Evolutionary conservation across 2,113 vertebrate genomes (phyloP), one percentile per base, ranked within the genome.

Genomic region (Paramisgurnus dabryanus): DNA sequence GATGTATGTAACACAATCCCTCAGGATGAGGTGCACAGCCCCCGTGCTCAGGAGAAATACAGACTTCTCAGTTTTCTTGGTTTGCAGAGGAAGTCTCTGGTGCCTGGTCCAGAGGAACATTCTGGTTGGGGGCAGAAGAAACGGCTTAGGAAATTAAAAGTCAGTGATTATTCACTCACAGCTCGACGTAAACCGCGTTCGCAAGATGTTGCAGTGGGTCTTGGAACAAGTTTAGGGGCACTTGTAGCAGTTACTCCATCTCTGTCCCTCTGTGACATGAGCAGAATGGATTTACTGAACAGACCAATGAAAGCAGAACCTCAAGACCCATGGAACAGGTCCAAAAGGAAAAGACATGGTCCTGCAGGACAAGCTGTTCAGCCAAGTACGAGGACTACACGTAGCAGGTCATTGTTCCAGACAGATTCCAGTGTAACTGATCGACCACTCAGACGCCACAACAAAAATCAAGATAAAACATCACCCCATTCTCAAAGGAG

Each of bases 81-180:
- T n/a, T 87, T 94, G 22, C 93, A 93, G 84, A 89, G 93, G 83
- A 94, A 93, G 0, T 92, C 92, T 41, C 88, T 93, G 18, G 84
- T 93, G 4, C 90, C 91, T 15, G 83, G 91, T 80, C 92, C 92
- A 8, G 93, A 94, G 60, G 93, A 93, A 78, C 85, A 92, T 57
- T 90, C 93, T 6, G 92, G 93, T 47, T 94, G 93, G 93, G 91
- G 91, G 58, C 93, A 94, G 76, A 94, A 94, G 86, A 94, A 93
- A 73, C 88, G 93, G 5, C 90, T 94, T 49, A 85, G 93, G 76
- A 93, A 94, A 79, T 87, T 93, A 39, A 94, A 94, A 84, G 92
- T 91, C 11, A 93, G 90, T 85, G 91, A 93, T 84, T 94, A 94
- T 63, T 94, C 91, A 0, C 89, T 94, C 43, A 93, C 91, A 18